Evolutionary conservation across 1,140 invertebrate species (phyloP), one percentile per base, ranked within the genome.

Genomic region (Oncopeltus fasciatus): DNA sequence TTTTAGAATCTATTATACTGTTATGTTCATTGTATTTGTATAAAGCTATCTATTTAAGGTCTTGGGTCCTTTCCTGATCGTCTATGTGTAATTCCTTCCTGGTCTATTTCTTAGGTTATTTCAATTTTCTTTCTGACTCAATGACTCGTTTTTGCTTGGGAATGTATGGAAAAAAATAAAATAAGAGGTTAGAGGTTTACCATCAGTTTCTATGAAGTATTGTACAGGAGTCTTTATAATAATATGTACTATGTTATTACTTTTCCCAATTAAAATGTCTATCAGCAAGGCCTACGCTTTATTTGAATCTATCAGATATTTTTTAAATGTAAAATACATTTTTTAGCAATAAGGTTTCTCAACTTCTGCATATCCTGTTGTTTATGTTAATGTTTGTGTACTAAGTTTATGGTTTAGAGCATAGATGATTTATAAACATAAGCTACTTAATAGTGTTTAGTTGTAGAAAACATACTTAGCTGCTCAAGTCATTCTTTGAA

Each of bases 321-420:
- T 53, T 51, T 53, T 24, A 53, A 24, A 53, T 53, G 49, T 53
- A 53, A 53, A 24, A 53, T 53, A 53, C 24, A 53, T 53, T 53
- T 53, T 53, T 24, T 53, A 53, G 49, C 49, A 53, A 24, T 53
- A 53, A 53, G 49, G 49, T 53, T 53, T 53, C 18, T 53, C 18
- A 53, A 53, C 16, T 53, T 53, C 49, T 53, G 49, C 49, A 53
- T 53, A 53, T 53, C 49, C 49, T 53, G 24, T 26, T 53, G 49
- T 53, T 53, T 53, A 24, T 16, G 20, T 20, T 21, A 53, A 53
- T 24, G 16, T 53, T 53, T 53, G 49, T 53, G 26, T 53, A 53
- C 26, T 53, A 26, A 24, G 49, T 53, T 53, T 53, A 53, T 53
- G 49, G 24, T 53, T 53, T 53, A 53, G 49, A 53, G 20, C 18